phyloP scores from a whole-genome alignment of 2,888 invertebrate species.

The Tipula confusa region DNA sequence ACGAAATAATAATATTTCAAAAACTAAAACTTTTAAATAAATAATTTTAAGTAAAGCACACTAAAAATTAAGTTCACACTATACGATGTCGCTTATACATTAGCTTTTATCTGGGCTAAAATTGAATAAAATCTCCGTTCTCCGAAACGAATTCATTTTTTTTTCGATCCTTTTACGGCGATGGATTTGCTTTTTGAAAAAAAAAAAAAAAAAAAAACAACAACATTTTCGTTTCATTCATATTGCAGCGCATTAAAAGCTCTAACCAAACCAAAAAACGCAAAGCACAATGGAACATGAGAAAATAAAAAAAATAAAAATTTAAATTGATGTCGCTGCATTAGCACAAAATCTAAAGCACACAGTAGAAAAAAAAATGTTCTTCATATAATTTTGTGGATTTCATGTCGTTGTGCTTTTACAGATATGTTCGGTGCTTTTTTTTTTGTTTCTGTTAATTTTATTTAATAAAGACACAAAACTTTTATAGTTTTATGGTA shows the following conservation, averaged over 20 bases:
- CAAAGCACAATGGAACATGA: background rate
- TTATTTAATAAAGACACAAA: background rate
- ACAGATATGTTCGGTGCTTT: background rate
- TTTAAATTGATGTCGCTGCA: background rate
- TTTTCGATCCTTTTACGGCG: background rate
- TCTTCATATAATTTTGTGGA: background rate
- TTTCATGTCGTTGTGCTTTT: background rate
- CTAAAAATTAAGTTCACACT: background rate
- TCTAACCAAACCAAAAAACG: background rate
- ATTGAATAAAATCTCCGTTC: background rate
- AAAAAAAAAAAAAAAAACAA: no score
- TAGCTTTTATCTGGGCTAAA: background rate
- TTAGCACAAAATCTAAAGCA: background rate
- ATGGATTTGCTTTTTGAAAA: background rate
- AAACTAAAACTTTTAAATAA: background rate
- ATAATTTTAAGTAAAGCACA: background rate
- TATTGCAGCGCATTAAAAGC: slow-evolving; percentile 16
- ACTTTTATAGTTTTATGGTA: background rate
- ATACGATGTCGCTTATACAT: background rate
- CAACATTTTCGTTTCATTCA: no score
- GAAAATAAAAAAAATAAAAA: background rate
- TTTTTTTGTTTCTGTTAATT: background rate
- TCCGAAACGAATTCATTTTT: background rate
- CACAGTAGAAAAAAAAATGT: background rate
- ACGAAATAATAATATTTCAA: background rate